Evolutionary conservation across 2,888 invertebrate species (phyloP), one percentile per base, ranked within the genome.

Genomic region (Himalopsyche anomala): DNA sequence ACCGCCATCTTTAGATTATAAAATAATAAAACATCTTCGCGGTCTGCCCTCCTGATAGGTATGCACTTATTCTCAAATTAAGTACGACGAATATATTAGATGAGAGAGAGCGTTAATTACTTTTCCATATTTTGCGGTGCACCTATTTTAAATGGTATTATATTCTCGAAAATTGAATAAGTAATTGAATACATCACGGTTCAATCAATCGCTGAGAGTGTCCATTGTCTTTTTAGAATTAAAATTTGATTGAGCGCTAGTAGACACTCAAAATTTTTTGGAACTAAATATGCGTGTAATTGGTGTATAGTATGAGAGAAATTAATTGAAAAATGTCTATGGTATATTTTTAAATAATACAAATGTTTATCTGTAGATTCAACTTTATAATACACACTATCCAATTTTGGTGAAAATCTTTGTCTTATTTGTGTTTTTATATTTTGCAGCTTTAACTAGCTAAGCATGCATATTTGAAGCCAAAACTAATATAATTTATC

Each of bases 171-270:
- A 74, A 74, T 74, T 74, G 51, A 51, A 51, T 12, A 36, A 5
- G 8, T 74, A 74, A 74, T 74, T 74, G 74, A 74, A 3, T 74
- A 74, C 74, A 36, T 15, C n/a, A 74, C 38, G 74, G 38, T 36
- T 36, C 74, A 74, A 36, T 74, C 38, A 74, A 74, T 74, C 74
- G 36, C 36, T 12, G 36, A 74, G 38, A 74, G 74, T 36, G 15
- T 28, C 74, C 74, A 38, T 74, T 74, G 74, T 74, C 36, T 28
- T 74, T 74, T 28, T 9, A 62, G 11, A 19, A 56, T 17, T 56
- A 56, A 17, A n/a, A 62, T 28, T 62, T 19, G 62, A 62, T 19
- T 62, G 62, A 9, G 62, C 28, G 6, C n/a, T 6, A 11, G n/a
- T 15, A 51, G n/a, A 28, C 19, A 19, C 28, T n/a, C 62, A 19